Conservation (phyloP, 2,797 vertebrate genomes). For the Schizopygopsis malacanthus region DNA sequence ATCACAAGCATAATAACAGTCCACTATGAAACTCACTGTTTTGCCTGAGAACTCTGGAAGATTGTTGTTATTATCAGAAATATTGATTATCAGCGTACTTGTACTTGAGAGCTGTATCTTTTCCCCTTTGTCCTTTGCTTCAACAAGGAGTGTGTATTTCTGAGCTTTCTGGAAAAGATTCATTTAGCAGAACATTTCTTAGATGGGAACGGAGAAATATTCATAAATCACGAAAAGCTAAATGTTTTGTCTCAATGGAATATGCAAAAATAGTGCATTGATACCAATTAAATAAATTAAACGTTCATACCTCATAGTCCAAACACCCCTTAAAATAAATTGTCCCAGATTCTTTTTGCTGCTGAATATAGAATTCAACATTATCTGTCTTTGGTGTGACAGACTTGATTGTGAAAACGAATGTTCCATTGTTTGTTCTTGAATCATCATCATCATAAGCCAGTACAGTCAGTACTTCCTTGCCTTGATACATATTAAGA, state of each 20-base stretch:
- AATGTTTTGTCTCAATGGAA: not conserved
- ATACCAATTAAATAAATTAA: not conserved
- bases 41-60: no score
- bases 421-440: slow-evolving; percentile 45
- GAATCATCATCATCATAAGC: slow-evolving; percentile 65
- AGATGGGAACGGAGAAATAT: not conserved
- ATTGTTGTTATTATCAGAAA: no score
- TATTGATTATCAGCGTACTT: no score
- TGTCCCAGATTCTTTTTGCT: not conserved
- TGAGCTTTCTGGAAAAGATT: slow-evolving; percentile 66
- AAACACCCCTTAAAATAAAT: slow-evolving; percentile 78
- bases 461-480: slow-evolving; percentile 15
- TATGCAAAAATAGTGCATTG: not conserved
- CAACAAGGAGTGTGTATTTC: slow-evolving; percentile 58
- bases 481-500: slow-evolving; percentile 60
- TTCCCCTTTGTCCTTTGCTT: no score
- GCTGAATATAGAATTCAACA: slow-evolving; percentile 69
- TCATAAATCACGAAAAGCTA: not conserved
- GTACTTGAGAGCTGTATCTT: no score
- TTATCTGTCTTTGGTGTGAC: slow-evolving; percentile 63
- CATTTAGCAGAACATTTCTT: not conserved
- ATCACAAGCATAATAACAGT: no score
- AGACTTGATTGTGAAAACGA: slow-evolving; percentile 66
- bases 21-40: no score
- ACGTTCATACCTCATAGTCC: slow-evolving; percentile 70